Base-by-base conservation (phyloP, 1,140 invertebrate species). In the Varroa destructor region DNA sequence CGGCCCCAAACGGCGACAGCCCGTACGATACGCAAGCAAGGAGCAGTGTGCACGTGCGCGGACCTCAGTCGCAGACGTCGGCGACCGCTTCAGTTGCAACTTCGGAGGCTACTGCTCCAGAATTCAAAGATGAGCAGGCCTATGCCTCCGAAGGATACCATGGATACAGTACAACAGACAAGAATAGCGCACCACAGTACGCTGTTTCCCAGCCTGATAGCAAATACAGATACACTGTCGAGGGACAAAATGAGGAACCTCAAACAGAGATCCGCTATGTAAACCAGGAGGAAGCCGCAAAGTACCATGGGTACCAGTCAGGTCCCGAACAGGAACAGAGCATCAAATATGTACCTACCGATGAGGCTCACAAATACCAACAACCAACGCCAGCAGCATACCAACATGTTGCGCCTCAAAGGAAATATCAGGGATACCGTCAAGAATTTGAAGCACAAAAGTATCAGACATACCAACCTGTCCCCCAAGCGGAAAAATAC, bases 71-170 rank as follows among this genome's bases (percentile, higher is more conserved):
- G 8, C 46, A 51, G 46, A 8, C 46, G 46, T 8, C 46, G 8
- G 46, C 46, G 4, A 51, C 46, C 46, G 46, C 4, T 51, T 3
- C 8, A 51, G 8, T 51, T 8, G 46, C 46, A 51, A 3, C 46
- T 3, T 51, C 46, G 10, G 61, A 14, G 61, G 37, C 40, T 4
- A 12, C 61, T 67, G 61, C 61, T 14, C 14, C 61, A 40, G 61
- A 4, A 5, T 67, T 36, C 61, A 67, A 67, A 8, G 61, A 67
- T 67, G 61, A 67, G 36, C 61, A 67, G 46, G 61, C 61, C 12
- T 37, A 67, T 37, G 61, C 61, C 12, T 67, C 61, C 61, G 61
- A 67, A 46, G 61, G 61, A 14, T 67, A 67, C 46, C 61, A 40
- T 43, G 61, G 61, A n/a, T 67, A 67, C 37, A 67, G 61, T 46